Evolutionary conservation across 1,140 invertebrate genomes (phyloP).

Genomic region (Apis cerana): DNA sequence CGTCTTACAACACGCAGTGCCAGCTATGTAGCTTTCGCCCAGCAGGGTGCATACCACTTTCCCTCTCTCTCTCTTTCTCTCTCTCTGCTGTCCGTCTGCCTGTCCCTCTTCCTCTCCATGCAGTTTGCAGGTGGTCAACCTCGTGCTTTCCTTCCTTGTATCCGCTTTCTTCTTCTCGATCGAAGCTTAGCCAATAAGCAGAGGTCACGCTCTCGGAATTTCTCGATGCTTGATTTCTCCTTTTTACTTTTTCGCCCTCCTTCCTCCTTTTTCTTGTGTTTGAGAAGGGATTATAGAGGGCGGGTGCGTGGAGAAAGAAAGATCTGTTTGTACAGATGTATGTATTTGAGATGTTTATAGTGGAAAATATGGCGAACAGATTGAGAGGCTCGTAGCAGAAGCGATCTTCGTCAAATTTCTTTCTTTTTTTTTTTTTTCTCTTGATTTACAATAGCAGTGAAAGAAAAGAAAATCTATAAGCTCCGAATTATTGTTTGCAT

Average conservation of each 20-base stretch:
- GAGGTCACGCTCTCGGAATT: neutral
- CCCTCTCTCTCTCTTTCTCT: neutral
- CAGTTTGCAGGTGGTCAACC: conserved; percentile 77
- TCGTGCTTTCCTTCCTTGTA: conserved; percentile 14
- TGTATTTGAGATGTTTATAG: neutral
- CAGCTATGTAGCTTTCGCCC: conserved; percentile 52
- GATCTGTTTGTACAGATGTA: neutral
- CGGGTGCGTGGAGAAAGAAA: neutral
- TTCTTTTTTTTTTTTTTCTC: too few species aligned
- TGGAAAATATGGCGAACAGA: too few species aligned
- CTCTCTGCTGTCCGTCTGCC: too few species aligned
- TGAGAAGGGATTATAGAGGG: too few species aligned
- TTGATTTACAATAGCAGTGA: too few species aligned
- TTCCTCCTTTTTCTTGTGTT: neutral
- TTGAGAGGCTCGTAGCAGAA: neutral
- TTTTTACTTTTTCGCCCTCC: neutral
- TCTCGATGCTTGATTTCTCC: neutral
- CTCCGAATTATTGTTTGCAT: too few species aligned
- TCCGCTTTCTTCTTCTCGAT: neutral
- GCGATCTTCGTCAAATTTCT: too few species aligned
- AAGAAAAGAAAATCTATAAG: too few species aligned
- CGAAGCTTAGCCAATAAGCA: neutral
- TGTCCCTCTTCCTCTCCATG: conserved; percentile 34
- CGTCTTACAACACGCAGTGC: conserved; percentile 73
- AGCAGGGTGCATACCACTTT: conserved; percentile 41